Evolutionary conservation across 1,140 invertebrate species (phyloP).

Genomic region (Campodea augens): DNA sequence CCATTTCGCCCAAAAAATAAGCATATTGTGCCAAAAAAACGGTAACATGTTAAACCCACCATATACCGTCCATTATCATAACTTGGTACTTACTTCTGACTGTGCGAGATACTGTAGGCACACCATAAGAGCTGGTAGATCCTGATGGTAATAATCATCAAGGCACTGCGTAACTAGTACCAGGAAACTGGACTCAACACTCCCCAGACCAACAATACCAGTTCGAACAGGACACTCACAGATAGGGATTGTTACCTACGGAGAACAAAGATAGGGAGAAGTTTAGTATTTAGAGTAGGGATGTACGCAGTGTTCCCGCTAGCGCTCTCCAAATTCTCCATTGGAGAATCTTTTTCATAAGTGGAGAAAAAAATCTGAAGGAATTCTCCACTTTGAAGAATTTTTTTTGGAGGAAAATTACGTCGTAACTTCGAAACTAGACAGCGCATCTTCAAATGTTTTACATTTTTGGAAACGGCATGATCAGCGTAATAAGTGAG

Average conservation of each 20-base stretch:
- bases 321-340: too few relatives aligned
- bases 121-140: constrained; percentile 51
- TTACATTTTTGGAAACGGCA: too few relatives aligned
- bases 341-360: too few relatives aligned
- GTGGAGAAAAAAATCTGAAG: too few relatives aligned
- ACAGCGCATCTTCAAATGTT: too few relatives aligned
- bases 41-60: not conserved
- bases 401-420: too few relatives aligned
- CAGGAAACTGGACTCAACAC: constrained; percentile 58
- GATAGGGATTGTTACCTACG: too few relatives aligned
- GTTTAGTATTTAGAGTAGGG: not conserved
- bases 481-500: too few relatives aligned
- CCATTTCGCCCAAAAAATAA: not conserved
- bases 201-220: constrained; percentile 57
- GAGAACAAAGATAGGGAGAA: not conserved
- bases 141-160: constrained; percentile 36
- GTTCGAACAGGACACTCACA: constrained; percentile 22
- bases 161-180: constrained; percentile 43
- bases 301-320: too few relatives aligned
- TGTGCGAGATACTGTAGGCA: constrained; percentile 72
- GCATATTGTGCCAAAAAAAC: constrained; percentile 2
- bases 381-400: too few relatives aligned
- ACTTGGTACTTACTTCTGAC: constrained; percentile 37
- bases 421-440: too few relatives aligned
- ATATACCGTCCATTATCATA: not conserved